These are phyloP conservation scores for Hystrix cristata DNA, from an alignment of 2,113 vertebrate genomes.

Conservation along the genomic window DNA sequence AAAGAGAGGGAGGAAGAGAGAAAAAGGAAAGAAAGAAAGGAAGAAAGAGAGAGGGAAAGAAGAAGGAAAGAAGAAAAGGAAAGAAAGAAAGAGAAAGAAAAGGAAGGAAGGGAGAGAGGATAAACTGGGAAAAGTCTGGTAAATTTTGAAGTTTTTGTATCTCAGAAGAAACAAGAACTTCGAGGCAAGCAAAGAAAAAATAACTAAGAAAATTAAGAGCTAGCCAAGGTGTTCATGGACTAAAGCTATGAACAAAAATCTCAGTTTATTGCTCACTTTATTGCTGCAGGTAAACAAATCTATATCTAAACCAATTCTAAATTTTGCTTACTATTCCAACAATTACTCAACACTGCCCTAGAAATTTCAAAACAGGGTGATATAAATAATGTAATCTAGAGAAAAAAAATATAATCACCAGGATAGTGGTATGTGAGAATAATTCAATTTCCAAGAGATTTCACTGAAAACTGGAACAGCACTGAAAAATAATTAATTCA, in stretches of 20 bases:
- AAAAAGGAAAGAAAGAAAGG: not conserved
- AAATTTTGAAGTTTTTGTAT: not conserved
- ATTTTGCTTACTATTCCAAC: not conserved
- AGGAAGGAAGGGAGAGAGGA: too few relatives aligned
- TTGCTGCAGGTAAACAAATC: not conserved
- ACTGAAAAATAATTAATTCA: not conserved
- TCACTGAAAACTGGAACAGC: not conserved
- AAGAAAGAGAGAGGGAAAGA: not conserved
- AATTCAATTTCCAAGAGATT: not conserved
- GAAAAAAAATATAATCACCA: not conserved
- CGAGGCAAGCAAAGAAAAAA: not conserved
- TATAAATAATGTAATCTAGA: not conserved
- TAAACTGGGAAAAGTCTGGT: not conserved
- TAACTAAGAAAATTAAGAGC: not conserved
- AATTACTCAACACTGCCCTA: not conserved
- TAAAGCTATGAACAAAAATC: not conserved
- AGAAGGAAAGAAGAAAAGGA: not conserved
- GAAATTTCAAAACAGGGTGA: not conserved
- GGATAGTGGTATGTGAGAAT: not conserved
- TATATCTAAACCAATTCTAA: not conserved
- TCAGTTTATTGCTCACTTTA: not conserved
- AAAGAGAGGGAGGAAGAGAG: not conserved
- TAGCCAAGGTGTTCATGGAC: too few relatives aligned
- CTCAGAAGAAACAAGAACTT: not conserved
- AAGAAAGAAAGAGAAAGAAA: too few relatives aligned